Evolutionary conservation across 2,797 vertebrate species (phyloP), one percentile per base, ranked within the genome.

Genomic region (Rhinophrynus dorsalis): DNA sequence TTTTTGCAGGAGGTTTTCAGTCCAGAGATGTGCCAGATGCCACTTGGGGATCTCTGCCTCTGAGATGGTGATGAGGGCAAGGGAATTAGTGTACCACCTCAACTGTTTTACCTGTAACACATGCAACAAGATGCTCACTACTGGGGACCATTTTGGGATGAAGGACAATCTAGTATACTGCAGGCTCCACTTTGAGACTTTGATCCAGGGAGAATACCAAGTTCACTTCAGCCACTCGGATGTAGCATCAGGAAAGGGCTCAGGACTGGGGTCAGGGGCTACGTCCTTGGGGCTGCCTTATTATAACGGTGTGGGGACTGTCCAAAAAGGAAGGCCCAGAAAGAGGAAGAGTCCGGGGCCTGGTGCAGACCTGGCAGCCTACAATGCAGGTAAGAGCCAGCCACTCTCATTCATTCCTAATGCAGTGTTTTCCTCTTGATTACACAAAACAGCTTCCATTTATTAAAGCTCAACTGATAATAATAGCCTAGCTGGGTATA

Each of bases 101-200:
- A 98, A 96, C 77, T 99, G 97, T 83, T 99, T 99, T 89, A 99
- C 95, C 57, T 99, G 97, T 87, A 95, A 93, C 78, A 96, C 94
- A 42, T 99, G 97, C 89, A 96, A 94, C 92, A 97, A 97, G 90
- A 97, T 96, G 94, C 90, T 98, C 76, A 97, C 94, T 83, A 99
- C 97, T 55, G 97, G 96, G 61, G 97, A 99, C 84, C 97, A 99
- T 89, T 99, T 98, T 85, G 97, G 97, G 83, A 98, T 99, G 96
- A 98, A 99, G 89, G 97, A 99, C 93, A 96, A 92, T 85, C 90
- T 98, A 82, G 96, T 99, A 80, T 99, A 98, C 86, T 99, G 97
- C 81, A 95, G 96, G 74, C 91, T 96, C 85, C 97, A 99, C 89
- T 99, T 99, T 91, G 96, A 99, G 89, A 94, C 94, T 75, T 90